A percentile compares a stretch with the other conserved stretches of the same genome.
phyloP scores from a whole-genome alignment of 2,113 vertebrate species.

The Gnathonemus echidnorhynchus region DNA sequence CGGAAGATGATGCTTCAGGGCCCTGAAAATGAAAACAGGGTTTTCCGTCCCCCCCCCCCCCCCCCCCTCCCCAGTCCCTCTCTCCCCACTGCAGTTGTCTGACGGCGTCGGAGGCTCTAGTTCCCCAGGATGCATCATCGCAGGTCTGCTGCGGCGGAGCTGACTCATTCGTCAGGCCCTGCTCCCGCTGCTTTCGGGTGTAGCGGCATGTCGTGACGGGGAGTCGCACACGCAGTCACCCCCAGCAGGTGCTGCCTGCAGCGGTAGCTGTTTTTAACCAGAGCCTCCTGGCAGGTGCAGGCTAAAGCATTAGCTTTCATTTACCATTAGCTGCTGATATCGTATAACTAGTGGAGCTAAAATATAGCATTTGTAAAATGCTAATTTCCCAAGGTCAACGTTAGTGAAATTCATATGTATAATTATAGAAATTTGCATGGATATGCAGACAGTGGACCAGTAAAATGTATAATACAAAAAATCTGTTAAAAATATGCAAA shows the following conservation, averaged over 20 bases:
- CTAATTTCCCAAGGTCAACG: background rate
- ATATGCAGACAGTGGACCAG: background rate
- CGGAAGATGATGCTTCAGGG: background rate
- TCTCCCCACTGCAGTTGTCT: background rate
- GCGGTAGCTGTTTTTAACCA: background rate
- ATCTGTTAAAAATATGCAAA: background rate
- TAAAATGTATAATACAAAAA: background rate
- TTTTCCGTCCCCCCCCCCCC: background rate
- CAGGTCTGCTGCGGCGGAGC: background rate
- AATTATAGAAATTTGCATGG: background rate
- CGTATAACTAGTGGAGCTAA: background rate
- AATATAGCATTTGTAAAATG: background rate
- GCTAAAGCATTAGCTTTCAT: background rate
- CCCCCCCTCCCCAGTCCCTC: background rate
- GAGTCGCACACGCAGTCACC: background rate
- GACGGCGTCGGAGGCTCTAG: background rate
- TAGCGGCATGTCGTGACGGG: background rate
- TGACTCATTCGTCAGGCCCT: constrained; percentile 17
- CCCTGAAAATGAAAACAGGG: background rate
- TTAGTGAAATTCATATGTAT: background rate
- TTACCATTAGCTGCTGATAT: background rate
- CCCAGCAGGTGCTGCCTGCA: background rate
- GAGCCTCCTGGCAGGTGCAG: background rate
- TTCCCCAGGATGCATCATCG: background rate
- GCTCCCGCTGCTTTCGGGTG: background rate